Evolutionary conservation across 2,888 invertebrate species (phyloP).

Genomic region (Aphodius sticticus): DNA sequence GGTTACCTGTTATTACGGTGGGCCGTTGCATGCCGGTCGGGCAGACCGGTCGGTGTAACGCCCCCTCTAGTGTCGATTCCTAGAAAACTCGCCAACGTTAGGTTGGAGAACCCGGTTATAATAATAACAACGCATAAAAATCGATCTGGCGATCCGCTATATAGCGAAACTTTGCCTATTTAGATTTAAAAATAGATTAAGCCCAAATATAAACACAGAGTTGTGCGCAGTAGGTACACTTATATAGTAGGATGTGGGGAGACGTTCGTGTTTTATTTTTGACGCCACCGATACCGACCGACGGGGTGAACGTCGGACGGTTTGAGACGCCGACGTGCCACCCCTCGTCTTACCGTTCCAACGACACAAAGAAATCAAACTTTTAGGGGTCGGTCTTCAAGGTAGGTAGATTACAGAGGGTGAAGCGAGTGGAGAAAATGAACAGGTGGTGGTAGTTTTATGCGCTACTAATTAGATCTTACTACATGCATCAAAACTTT

Average conservation of each 20-base stretch:
- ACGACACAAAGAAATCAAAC: too few relatives aligned
- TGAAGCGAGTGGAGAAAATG: too few relatives aligned
- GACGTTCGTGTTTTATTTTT: slow-evolving; percentile 22
- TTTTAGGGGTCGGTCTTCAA: too few relatives aligned
- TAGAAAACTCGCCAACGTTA: slow-evolving; percentile 7
- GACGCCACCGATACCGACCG: slow-evolving; percentile 10
- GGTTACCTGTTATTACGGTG: slow-evolving; percentile 49
- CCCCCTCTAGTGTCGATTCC: slow-evolving; percentile 14
- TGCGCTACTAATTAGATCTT: too few relatives aligned
- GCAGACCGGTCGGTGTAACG: slow-evolving; percentile 10
- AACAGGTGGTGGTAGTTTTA: too few relatives aligned
- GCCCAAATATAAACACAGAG: slow-evolving; percentile 24
- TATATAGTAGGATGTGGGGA: neutral
- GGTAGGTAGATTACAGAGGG: too few relatives aligned
- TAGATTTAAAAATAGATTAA: slow-evolving; percentile 25
- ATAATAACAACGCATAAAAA: slow-evolving; percentile 27
- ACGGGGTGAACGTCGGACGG: neutral
- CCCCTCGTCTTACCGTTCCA: too few relatives aligned
- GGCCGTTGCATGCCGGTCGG: slow-evolving; percentile 48
- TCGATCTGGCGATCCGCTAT: slow-evolving; percentile 15
- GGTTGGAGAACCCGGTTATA: slow-evolving; percentile 4
- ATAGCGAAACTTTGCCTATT: slow-evolving; percentile 22
- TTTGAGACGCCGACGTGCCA: too few relatives aligned
- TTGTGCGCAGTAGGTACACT: slow-evolving; percentile 8
- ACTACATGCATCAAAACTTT: too few relatives aligned